Conservation (phyloP, 2,113 vertebrate genomes). For the Catharus bicknelli region DNA sequence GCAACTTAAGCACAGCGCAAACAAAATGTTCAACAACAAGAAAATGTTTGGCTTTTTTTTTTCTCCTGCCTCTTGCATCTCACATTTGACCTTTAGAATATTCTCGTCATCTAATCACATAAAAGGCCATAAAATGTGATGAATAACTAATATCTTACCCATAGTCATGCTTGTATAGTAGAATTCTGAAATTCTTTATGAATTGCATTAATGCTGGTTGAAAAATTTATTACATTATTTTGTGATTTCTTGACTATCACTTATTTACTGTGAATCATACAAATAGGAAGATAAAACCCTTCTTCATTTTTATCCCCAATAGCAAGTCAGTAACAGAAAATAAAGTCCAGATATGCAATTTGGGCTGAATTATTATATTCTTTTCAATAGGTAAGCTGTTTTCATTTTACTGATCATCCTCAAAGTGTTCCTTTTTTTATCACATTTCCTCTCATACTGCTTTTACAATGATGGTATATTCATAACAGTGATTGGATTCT, state of each 20-base stretch:
- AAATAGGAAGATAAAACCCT: neutral
- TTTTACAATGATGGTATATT: neutral
- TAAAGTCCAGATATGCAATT: neutral
- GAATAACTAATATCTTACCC: neutral
- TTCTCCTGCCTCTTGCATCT: neutral
- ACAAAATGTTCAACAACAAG: neutral
- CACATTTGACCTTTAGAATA: constrained; percentile 46
- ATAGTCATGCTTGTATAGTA: neutral
- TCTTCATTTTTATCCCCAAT: neutral
- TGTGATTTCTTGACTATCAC: neutral
- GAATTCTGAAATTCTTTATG: neutral
- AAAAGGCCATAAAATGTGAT: neutral
- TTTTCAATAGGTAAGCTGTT: neutral
- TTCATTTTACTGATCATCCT: neutral
- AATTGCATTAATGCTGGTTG: neutral
- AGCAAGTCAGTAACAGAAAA: neutral
- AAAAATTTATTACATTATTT: neutral
- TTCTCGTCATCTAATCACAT: neutral
- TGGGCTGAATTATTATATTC: neutral
- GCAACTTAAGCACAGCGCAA: neutral
- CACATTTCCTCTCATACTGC: neutral
- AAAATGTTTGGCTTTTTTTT: neutral
- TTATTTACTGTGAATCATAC: neutral
- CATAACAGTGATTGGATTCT: neutral
- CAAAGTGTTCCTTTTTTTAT: neutral